phyloP scores from a whole-genome alignment of 2,797 vertebrate genomes.

The Meda fulgida region DNA sequence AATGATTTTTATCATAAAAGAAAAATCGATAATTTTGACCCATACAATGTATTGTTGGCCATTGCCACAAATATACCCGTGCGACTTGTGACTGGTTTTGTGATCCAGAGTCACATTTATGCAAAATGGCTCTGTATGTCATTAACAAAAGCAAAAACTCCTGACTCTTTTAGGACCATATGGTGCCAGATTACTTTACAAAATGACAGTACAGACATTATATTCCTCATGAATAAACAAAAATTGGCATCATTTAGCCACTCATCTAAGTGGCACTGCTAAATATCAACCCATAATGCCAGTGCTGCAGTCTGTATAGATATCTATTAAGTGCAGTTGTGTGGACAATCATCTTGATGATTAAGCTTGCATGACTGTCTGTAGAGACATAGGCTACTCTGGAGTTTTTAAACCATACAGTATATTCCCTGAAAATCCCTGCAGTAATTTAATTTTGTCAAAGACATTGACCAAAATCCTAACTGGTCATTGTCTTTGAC shows the following conservation, averaged over 20 bases:
- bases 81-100: no score
- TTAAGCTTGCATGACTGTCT: not conserved
- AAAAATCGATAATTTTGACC: no score
- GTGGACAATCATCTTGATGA: not conserved
- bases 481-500: no score
- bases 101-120: not conserved
- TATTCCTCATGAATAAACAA: not conserved
- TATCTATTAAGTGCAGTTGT: not conserved
- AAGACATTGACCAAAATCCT: not conserved
- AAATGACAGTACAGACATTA: not conserved
- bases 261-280: not conserved
- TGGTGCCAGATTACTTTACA: not conserved
- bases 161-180: no score
- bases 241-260: not conserved
- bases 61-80: no score
- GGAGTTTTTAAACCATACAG: not conserved
- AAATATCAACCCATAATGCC: not conserved
- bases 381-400: not conserved
- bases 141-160: not conserved
- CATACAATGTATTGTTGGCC: no score
- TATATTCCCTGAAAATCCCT: slow-evolving; percentile 13
- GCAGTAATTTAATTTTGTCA: not conserved
- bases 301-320: not conserved
- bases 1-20: no score
- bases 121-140: not conserved